Conservation (phyloP, 2,888 invertebrate species). For the Drosophila falleni region DNA sequence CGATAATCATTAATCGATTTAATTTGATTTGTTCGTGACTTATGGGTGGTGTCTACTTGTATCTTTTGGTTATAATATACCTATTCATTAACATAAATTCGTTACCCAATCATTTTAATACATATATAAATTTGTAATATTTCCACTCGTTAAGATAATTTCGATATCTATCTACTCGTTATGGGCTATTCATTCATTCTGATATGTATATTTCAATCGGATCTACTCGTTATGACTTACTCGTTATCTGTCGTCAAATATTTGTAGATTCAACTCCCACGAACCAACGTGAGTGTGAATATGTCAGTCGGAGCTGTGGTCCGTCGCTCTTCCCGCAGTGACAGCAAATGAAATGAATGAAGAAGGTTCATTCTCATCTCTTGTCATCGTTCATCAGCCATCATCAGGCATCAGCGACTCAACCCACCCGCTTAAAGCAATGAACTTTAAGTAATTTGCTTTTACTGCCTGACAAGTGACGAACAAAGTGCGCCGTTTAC, state of each 20-base stretch:
- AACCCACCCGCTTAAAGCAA: slow-evolving; percentile 73
- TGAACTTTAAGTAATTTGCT: slow-evolving; percentile 81
- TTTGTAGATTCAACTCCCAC: not conserved
- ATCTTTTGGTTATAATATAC: too few species aligned
- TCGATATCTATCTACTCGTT: not conserved
- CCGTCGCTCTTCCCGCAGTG: slow-evolving; percentile 14
- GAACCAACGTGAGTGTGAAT: not conserved
- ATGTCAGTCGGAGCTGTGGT: slow-evolving; percentile 2
- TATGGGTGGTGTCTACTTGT: too few species aligned
- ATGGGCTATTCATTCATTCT: not conserved
- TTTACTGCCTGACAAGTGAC: slow-evolving; percentile 77
- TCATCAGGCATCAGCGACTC: slow-evolving; percentile 51
- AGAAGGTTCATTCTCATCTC: slow-evolving; percentile 32
- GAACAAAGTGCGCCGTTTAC: slow-evolving; percentile 63
- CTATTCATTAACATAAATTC: too few species aligned
- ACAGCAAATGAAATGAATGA: slow-evolving; percentile 60
- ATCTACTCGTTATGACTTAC: not conserved
- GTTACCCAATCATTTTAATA: too few species aligned
- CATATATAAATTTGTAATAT: too few species aligned
- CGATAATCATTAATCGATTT: too few species aligned
- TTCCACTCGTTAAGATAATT: not conserved
- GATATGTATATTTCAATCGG: not conserved
- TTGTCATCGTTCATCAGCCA: slow-evolving; percentile 70
- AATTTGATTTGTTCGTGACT: too few species aligned
- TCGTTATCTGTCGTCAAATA: not conserved